phyloP scores from a whole-genome alignment of 2,888 invertebrate species.

The Ischnura elegans region DNA sequence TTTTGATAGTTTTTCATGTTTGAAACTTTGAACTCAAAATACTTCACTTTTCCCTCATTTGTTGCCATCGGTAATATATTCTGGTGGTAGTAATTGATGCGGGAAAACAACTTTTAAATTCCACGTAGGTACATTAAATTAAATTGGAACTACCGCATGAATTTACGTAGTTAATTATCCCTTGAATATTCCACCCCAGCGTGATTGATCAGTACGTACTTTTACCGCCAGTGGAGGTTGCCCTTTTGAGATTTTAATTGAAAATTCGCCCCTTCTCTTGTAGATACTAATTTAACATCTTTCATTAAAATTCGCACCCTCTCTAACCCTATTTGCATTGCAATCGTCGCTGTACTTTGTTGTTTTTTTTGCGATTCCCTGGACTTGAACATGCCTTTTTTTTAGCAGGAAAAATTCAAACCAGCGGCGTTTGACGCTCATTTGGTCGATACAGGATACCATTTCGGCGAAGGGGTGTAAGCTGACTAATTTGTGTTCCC shows the following conservation, averaged over 20 bases:
- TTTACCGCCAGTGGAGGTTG: background rate
- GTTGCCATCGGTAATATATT: background rate
- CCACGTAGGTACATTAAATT: background rate
- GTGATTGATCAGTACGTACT: background rate
- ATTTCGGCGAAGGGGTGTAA: background rate
- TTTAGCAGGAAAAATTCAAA: background rate
- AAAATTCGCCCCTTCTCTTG: background rate
- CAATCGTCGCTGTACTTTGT: background rate
- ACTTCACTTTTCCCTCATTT: background rate
- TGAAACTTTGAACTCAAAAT: background rate
- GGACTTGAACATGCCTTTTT: background rate
- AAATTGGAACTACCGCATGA: background rate
- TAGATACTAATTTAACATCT: background rate
- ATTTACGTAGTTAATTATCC: background rate
- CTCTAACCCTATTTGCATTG: background rate
- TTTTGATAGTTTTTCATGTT: background rate
- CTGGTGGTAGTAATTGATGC: background rate
- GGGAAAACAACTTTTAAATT: background rate
- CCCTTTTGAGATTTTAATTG: background rate
- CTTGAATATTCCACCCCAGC: background rate
- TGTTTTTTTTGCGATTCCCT: background rate
- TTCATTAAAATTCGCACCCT: background rate
- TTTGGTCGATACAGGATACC: background rate
- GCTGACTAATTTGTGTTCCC: conserved; percentile 1
- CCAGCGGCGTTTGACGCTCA: background rate